A percentile compares a stretch with the other conserved stretches of the same genome.
phyloP scores from a whole-genome alignment of 2,113 vertebrate genomes.

The Ptychochromis oligacanthus region DNA sequence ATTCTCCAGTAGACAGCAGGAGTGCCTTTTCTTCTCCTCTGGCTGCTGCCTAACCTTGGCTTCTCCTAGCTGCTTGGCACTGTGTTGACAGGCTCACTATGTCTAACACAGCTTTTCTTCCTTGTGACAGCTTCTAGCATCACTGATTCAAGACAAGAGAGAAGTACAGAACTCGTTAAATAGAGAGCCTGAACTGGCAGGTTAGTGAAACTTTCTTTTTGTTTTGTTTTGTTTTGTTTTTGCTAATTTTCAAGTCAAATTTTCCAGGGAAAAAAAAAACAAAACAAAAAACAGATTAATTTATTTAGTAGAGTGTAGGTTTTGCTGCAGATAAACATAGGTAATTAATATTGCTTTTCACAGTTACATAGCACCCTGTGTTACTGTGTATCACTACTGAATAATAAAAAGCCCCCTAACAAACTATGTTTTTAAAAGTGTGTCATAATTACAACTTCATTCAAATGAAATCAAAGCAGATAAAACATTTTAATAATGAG shows the following conservation, averaged over 20 bases:
- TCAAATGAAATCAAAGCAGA: background rate
- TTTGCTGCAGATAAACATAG: background rate
- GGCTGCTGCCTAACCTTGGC: slow-evolving; percentile 56
- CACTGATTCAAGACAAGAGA: slow-evolving; percentile 49
- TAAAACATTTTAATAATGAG: background rate
- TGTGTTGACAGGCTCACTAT: slow-evolving; percentile 56
- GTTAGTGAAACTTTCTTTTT: slow-evolving; percentile 17
- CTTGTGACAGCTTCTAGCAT: slow-evolving; percentile 50
- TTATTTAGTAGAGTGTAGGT: background rate
- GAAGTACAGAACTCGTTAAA: slow-evolving; percentile 47
- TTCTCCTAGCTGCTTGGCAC: slow-evolving; percentile 46
- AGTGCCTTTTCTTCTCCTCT: slow-evolving; percentile 35
- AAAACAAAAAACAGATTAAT: background rate
- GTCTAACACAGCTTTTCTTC: slow-evolving; percentile 57
- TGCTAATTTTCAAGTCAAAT: slow-evolving; percentile 5
- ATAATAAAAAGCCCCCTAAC: background rate
- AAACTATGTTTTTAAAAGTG: background rate
- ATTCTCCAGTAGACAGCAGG: slow-evolving; percentile 39
- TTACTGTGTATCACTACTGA: background rate
- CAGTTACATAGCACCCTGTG: background rate
- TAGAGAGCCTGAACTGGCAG: slow-evolving; percentile 11
- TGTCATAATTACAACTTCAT: background rate
- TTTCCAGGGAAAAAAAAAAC: background rate
- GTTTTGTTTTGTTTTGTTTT: background rate
- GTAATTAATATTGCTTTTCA: background rate